A percentile compares a stretch with the other conserved stretches of the same genome.
Evolutionary conservation across 2,797 vertebrate genomes (phyloP).

Genomic region (Oryzias dopingdopingensis): DNA sequence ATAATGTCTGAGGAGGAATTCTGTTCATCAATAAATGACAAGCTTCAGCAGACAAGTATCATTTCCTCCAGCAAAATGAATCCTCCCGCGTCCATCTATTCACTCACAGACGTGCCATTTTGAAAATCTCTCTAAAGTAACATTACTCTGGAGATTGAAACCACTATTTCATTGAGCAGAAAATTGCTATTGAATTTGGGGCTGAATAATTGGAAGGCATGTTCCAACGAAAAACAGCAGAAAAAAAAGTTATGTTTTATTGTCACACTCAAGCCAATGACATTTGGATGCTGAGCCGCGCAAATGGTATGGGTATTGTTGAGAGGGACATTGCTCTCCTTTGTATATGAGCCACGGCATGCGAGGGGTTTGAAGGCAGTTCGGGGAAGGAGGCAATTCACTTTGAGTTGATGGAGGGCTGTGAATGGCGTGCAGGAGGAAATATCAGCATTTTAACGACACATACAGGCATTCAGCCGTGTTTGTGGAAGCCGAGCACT

Average conservation of each 20-base stretch:
- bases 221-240: constrained; percentile 52
- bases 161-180: constrained; percentile 80
- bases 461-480: constrained; percentile 39
- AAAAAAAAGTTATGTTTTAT: constrained; percentile 73
- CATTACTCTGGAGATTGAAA: constrained; percentile 77
- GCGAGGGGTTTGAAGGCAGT: constrained; percentile 65
- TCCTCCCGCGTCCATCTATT: constrained; percentile 71
- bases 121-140: constrained; percentile 74
- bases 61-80: constrained; percentile 73
- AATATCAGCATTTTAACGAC: constrained; percentile 56
- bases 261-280: constrained; percentile 78
- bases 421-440: constrained; percentile 51
- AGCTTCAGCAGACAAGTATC: constrained; percentile 72
- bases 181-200: constrained; percentile 81
- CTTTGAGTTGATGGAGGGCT: constrained; percentile 71
- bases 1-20: constrained; percentile 50
- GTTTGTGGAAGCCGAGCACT: constrained; percentile 28
- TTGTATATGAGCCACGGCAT: constrained; percentile 73
- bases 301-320: constrained; percentile 77
- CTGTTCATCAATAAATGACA: constrained; percentile 74
- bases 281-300: constrained; percentile 73
- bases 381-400: constrained; percentile 66
- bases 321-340: constrained; percentile 73
- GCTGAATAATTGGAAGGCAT: constrained; percentile 77
- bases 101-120: constrained; percentile 72